Evolutionary conservation across 2,797 vertebrate species (phyloP).

Genomic region (Phrynocephalus forsythii): DNA sequence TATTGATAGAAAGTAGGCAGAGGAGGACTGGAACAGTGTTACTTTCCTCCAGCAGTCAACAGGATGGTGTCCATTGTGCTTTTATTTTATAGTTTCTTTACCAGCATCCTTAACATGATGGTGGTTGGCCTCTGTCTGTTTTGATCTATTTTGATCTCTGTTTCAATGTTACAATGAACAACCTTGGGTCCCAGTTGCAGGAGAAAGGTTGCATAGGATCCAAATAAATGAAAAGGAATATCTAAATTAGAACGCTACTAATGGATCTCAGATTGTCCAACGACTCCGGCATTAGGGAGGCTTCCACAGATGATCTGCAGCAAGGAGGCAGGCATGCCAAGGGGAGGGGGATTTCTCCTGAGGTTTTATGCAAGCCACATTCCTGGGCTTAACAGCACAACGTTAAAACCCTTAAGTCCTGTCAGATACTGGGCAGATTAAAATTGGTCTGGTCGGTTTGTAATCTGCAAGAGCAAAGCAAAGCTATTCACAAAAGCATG

Average conservation of each 20-base stretch:
- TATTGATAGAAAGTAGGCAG: too few species aligned
- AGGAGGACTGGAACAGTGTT: too few species aligned
- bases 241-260: background rate
- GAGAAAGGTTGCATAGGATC: too few species aligned
- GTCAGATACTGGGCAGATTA: background rate
- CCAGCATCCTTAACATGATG: too few species aligned
- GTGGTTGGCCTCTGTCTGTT: too few species aligned
- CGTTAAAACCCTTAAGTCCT: slow-evolving; percentile 25
- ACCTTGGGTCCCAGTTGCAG: too few species aligned
- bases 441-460: background rate
- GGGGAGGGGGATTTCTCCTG: fast-evolving
- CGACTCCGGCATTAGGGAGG: background rate
- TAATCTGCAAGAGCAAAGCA: background rate
- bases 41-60: too few species aligned
- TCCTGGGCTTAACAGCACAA: background rate
- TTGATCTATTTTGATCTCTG: too few species aligned
- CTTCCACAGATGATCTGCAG: fast-evolving
- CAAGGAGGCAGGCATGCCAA: background rate
- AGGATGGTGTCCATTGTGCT: too few species aligned
- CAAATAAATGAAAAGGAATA: too few species aligned
- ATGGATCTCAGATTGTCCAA: background rate
- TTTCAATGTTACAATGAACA: too few species aligned
- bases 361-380: background rate
- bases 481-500: background rate
- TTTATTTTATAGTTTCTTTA: too few species aligned